phyloP scores from a whole-genome alignment of 2,113 vertebrate genomes.

The Pangasianodon hypophthalmus region DNA sequence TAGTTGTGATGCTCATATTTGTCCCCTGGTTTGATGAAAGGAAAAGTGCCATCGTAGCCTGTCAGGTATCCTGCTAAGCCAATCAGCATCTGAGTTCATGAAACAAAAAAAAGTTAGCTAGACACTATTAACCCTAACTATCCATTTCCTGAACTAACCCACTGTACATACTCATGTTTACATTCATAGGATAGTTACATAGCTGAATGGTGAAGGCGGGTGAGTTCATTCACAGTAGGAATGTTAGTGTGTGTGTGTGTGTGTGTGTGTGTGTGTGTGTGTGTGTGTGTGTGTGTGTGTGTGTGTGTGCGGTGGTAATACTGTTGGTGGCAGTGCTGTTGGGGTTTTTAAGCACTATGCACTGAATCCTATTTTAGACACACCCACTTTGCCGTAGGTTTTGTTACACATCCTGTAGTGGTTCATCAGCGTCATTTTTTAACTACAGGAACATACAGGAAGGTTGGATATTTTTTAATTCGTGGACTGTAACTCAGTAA shows the following conservation, averaged over 20 bases:
- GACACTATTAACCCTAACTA: neutral
- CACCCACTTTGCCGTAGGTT: neutral
- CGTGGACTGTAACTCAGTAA: neutral
- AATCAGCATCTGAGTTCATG: conserved; percentile 88
- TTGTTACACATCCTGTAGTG: neutral
- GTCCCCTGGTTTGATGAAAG: conserved; percentile 93
- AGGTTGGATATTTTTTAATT: neutral
- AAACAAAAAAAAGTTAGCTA: neutral
- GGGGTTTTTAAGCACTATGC: neutral
- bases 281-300: neutral
- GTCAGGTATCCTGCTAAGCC: conserved; percentile 92
- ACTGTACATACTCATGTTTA: neutral
- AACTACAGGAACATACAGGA: neutral
- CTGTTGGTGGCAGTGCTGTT: neutral
- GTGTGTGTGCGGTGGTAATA: neutral
- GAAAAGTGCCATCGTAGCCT: conserved; percentile 93
- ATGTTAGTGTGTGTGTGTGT: neutral
- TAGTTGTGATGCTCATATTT: conserved; percentile 92
- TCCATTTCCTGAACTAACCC: neutral
- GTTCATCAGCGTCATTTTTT: neutral
- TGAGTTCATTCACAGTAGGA: neutral
- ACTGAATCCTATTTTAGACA: neutral
- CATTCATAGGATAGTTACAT: neutral
- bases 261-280: neutral
- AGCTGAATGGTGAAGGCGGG: neutral